Evolutionary conservation across 1,140 invertebrate genomes (phyloP).

Genomic region (Paralvinella palmiformis): DNA sequence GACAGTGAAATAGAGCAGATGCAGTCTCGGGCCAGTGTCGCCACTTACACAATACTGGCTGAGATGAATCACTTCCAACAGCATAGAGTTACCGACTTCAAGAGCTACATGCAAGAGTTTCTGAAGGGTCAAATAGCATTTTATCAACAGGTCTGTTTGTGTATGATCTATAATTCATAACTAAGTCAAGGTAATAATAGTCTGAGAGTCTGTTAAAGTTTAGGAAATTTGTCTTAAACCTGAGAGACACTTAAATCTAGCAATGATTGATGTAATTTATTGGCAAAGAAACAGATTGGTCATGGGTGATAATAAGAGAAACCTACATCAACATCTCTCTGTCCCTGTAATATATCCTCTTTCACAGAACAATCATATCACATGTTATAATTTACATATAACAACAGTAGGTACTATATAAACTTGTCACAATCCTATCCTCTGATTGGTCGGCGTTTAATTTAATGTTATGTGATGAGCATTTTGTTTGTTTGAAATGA

Average conservation of each 20-base stretch:
- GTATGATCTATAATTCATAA: background rate
- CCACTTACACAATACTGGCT: conserved; percentile 84
- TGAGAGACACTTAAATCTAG: background rate
- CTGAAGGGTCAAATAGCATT: conserved; percentile 83
- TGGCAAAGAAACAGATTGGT: background rate
- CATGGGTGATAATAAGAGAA: background rate
- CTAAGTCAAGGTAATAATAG: background rate
- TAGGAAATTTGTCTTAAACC: background rate
- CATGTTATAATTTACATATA: too few relatives aligned
- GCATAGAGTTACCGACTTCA: conserved; percentile 80
- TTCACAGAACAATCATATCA: too few relatives aligned
- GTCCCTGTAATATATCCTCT: too few relatives aligned
- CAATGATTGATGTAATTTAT: background rate
- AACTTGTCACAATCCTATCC: too few relatives aligned
- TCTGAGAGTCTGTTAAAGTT: too few relatives aligned
- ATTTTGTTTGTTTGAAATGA: too few relatives aligned
- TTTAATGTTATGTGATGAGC: too few relatives aligned
- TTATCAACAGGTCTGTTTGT: conserved; percentile 65
- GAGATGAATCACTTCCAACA: conserved; percentile 89
- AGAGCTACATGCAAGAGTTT: conserved; percentile 76
- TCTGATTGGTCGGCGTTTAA: too few relatives aligned
- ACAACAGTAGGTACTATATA: too few relatives aligned
- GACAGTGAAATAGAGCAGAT: conserved; percentile 72
- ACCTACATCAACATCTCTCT: background rate
- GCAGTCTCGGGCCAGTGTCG: conserved; percentile 74